Evolutionary conservation across 2,797 vertebrate genomes (phyloP), one percentile per base, ranked within the genome.

Genomic region (Helostoma temminkii): DNA sequence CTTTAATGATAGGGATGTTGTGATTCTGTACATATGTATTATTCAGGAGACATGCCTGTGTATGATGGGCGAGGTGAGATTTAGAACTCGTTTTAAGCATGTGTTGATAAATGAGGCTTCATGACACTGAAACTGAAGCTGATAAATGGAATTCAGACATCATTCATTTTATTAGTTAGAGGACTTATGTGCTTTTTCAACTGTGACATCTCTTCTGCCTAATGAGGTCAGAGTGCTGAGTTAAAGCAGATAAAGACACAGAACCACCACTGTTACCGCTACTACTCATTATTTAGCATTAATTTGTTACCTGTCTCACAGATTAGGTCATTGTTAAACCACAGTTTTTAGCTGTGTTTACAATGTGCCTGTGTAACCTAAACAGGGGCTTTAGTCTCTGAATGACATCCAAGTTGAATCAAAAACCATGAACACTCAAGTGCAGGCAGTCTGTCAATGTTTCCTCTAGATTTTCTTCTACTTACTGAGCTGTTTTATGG

Each of bases 401-500:
- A 50, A 71, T 16, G 48, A 18, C 30, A 48, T 36, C 26, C 41
- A 55, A 11, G 21, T 11, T 46, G 39, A 34, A 34, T 48, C n/a
- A 5, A 64, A 59, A 59, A 74, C 28, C 41, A 54, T 37, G 16
- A 49, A 65, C 3, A 11, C 18, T 26, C 9, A 11, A 32, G 45
- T 21, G 12, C 16, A 42, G n/a, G n/a, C n/a, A n/a, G n/a, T n/a
- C 15, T 41, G 14, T 43, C 19, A 25, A 45, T 37, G 67, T 76
- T 67, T 71, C 34, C 74, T 80, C 63, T 55, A 59, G 52, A 68
- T 57, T 67, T 84, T 62, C 25, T 71, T 68, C 25, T 56, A 55
- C 45, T 73, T 72, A 80, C 76, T 78, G 61, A 71, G 60, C 76
- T 78, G 58, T 61, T 66, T 57, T 86, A 90, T 90, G 87, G 88